A percentile compares a stretch with the other conserved stretches of the same genome.
Evolutionary conservation across 2,113 vertebrate genomes (phyloP).

Genomic region (Psephotus haematonotus): DNA sequence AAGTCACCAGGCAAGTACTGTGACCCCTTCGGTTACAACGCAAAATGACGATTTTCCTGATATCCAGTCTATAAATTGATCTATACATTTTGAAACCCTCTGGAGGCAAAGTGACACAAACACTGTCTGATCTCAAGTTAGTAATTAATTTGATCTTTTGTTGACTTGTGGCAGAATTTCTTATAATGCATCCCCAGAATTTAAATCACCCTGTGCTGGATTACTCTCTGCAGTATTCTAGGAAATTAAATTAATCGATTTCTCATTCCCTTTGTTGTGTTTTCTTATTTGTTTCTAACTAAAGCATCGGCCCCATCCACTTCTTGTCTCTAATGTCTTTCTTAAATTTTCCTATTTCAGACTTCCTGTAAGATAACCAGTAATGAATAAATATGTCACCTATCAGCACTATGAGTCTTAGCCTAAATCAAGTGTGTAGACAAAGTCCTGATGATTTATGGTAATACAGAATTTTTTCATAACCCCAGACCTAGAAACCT

Average conservation of each 20-base stretch:
- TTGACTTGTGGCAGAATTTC: not conserved
- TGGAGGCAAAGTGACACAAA: not conserved
- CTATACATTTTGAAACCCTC: not conserved
- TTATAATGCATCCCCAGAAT: not conserved
- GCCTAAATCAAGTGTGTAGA: not conserved
- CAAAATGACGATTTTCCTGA: not conserved
- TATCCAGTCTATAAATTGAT: not conserved
- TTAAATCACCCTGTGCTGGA: not conserved
- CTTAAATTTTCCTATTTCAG: not conserved
- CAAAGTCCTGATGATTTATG: not conserved
- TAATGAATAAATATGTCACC: not conserved
- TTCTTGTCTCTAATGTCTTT: not conserved
- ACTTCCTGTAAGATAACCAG: not conserved
- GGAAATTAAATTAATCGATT: not conserved
- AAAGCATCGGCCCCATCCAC: not conserved
- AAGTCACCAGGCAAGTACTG: not conserved
- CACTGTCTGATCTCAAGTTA: not conserved
- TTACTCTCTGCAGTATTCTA: not conserved
- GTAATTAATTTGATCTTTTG: not conserved
- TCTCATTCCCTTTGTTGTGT: not conserved
- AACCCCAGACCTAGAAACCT: not conserved
- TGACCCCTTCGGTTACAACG: not conserved
- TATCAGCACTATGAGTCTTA: not conserved
- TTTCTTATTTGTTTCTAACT: not conserved
- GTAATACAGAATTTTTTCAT: not conserved